A percentile compares a stretch with the other conserved stretches of the same genome.
phyloP scores from a whole-genome alignment of 1,140 invertebrate genomes.

The Carcinoscorpius rotundicauda region DNA sequence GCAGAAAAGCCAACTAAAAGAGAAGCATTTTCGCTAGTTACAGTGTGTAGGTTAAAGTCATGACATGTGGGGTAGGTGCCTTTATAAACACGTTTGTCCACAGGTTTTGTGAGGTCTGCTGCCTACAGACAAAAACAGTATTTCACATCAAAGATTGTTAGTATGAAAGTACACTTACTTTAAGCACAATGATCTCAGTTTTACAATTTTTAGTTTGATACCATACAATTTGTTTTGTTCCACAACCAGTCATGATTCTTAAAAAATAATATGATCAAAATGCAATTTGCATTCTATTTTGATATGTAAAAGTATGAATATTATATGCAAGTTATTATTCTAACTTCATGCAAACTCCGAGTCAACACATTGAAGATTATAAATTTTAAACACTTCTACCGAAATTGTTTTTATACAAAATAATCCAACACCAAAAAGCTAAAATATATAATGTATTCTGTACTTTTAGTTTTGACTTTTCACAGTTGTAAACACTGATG shows the following conservation, averaged over 20 bases:
- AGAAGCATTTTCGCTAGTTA: constrained; percentile 61
- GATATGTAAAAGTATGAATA: too few species aligned
- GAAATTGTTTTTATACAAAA: constrained; percentile 4
- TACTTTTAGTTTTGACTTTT: too few species aligned
- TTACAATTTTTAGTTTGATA: too few species aligned
- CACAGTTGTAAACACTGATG: not conserved
- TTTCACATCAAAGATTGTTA: too few species aligned
- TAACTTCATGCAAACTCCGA: too few species aligned
- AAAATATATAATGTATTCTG: constrained; percentile 9
- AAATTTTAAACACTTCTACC: not conserved
- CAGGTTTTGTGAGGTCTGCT: constrained; percentile 85
- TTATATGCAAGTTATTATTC: too few species aligned
- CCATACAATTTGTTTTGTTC: too few species aligned
- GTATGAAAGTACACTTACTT: too few species aligned
- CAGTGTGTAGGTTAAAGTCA: constrained; percentile 84
- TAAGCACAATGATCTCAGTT: too few species aligned
- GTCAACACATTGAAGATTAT: too few species aligned
- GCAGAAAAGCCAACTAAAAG: constrained; percentile 93
- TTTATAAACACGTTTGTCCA: constrained; percentile 97
- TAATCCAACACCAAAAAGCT: constrained; percentile 9
- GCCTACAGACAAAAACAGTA: constrained; percentile 43
- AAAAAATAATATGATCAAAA: constrained; percentile 18
- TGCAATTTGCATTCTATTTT: too few species aligned
- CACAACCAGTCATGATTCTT: too few species aligned
- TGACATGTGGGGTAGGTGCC: constrained; percentile 98